Base-by-base conservation (phyloP, 2,797 vertebrate species). In the Alectoris magna region DNA sequence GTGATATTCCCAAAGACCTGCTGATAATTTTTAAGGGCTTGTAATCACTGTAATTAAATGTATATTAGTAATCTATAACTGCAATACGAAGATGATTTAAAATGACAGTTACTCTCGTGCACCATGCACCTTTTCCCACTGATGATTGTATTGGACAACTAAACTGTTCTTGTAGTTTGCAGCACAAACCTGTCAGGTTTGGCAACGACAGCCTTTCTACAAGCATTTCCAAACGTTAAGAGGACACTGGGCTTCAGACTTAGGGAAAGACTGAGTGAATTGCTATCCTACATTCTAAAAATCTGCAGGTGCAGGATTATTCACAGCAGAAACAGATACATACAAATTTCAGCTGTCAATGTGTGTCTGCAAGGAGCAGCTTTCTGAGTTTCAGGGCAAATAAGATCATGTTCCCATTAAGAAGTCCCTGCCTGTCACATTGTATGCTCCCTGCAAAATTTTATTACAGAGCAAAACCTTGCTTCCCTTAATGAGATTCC, bases 21-120 rank as follows among this genome's bases (percentile, higher is more conserved):
- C 23, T 82, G 74, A 74, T 91, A 76, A 91, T 92, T 91, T 90
- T 88, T 75, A 84, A 53, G 60, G 55, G 24, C 53, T 87, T 68
- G 23, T 76, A 92, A 93, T 79, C 53, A 69, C 59, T 67, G 19
- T 87, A 86, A 94, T 91, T 87, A 83, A 74, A 88, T 46, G 53
- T 81, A n/a, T 84, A 89, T 90, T 87, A 89, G 62, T 94, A 92
- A 91, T 83, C 53, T 81, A 60, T 90, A 90, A 59, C 21, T 87
- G 58, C 44, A 62, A 6, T 59, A 90, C 62, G 72, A 96, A 88
- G 34, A 9, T 77, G 51, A 72, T 91, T 80, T 80, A 82, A 80
- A 88, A 77, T 66, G 29, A 59, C 53, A 85, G 81, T 84, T 84
- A 55, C 62, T 76, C 95, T 88, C 66, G 63, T 51, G 29, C 38